Evolutionary conservation across 2,113 vertebrate genomes (phyloP).

Genomic region (Rhineura floridana): DNA sequence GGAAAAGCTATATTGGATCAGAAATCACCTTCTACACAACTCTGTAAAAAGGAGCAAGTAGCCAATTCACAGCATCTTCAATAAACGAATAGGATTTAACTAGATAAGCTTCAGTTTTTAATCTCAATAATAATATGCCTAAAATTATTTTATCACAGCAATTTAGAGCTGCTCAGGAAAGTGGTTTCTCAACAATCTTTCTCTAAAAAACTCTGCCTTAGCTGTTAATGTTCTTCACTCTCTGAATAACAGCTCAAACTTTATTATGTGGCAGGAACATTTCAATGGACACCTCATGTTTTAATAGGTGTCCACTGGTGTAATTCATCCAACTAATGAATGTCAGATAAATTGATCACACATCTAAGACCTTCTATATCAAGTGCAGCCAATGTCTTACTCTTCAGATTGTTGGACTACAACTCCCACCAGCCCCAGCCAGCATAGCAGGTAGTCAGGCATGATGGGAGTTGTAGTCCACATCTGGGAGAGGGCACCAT

Average conservation of each 20-base stretch:
- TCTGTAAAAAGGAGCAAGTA: constrained; percentile 42
- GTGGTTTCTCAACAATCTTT: constrained; percentile 15
- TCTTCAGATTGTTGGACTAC: neutral
- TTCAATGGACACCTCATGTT: constrained; percentile 58
- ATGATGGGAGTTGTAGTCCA: neutral
- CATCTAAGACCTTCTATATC: constrained; percentile 53
- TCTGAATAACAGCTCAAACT: constrained; percentile 40
- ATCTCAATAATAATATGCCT: neutral
- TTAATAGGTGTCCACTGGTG: too few species aligned
- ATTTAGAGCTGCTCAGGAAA: constrained; percentile 41
- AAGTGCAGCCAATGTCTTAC: neutral
- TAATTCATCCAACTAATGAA: constrained; percentile 44
- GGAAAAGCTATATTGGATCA: constrained; percentile 5
- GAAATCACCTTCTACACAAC: constrained; percentile 19
- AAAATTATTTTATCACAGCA: neutral
- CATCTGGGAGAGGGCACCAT: neutral
- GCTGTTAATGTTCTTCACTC: constrained; percentile 31
- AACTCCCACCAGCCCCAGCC: too few species aligned
- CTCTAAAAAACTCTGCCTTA: neutral
- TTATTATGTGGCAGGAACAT: constrained; percentile 29
- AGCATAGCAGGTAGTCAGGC: neutral
- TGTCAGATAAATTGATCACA: constrained; percentile 62
- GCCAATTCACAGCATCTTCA: constrained; percentile 36
- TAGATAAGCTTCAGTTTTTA: neutral
- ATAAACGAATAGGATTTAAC: constrained; percentile 28